Evolutionary conservation across 2,888 invertebrate species (phyloP).

Genomic region (Taenaris catops): DNA sequence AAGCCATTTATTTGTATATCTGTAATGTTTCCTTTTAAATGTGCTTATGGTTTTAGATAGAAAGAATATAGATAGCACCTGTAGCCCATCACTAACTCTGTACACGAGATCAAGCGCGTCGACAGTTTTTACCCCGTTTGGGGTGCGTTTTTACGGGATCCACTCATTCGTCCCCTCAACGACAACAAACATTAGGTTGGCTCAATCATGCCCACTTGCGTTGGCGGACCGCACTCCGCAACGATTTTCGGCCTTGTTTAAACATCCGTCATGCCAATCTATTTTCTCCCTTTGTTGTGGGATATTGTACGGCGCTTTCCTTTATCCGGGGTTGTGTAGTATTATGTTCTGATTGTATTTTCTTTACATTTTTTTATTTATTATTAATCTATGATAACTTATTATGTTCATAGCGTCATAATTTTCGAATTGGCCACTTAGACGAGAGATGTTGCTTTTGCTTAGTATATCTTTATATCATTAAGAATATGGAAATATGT

Average conservation of each 20-base stretch:
- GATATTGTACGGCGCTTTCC: constrained; percentile 1
- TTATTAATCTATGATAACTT: no score
- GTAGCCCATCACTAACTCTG: constrained; percentile 29
- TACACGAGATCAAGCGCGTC: constrained; percentile 43
- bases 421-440: no score
- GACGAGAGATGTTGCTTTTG: no score
- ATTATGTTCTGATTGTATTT: no score
- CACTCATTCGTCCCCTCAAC: constrained; percentile 36
- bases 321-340: not conserved
- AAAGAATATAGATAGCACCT: no score
- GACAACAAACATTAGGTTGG: constrained; percentile 37
- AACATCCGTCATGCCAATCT: constrained; percentile 23
- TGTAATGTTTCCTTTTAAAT: no score
- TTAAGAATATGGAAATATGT: no score
- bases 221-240: constrained; percentile 23
- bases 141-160: constrained; percentile 51
- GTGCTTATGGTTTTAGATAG: no score
- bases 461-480: no score
- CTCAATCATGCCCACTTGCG: constrained; percentile 27
- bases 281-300: constrained; percentile 14
- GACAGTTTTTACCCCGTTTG: constrained; percentile 63
- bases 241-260: constrained; percentile 23
- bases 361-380: no score
- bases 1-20: no score
- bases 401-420: no score